Conservation (phyloP, 2,888 invertebrate species). For the Slavum lentiscoides region DNA sequence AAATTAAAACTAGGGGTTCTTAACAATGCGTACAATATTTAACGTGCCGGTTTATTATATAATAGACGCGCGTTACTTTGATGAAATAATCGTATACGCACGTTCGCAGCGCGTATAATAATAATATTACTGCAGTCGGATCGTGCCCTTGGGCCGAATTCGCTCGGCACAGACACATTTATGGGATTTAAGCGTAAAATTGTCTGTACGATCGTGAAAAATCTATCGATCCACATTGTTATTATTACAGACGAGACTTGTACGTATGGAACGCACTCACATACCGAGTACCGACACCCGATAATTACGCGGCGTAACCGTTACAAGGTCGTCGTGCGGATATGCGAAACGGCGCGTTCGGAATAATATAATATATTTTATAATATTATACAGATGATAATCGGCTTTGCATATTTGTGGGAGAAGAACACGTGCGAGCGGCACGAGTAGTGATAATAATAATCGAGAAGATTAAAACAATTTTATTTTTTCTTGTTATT, state of each 20-base stretch:
- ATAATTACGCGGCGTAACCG: slow-evolving; percentile 22
- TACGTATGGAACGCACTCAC: too few species aligned
- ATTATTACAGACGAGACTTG: slow-evolving; percentile 13
- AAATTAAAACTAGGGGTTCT: too few species aligned
- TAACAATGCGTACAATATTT: too few species aligned
- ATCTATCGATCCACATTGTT: slow-evolving; percentile 27
- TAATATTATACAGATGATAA: slow-evolving; percentile 25
- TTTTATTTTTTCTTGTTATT: too few species aligned
- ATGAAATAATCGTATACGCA: background rate
- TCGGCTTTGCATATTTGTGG: slow-evolving; percentile 10
- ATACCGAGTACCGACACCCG: background rate
- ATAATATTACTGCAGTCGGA: too few species aligned
- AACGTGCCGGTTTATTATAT: too few species aligned
- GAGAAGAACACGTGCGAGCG: too few species aligned
- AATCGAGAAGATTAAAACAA: too few species aligned
- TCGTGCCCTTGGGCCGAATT: slow-evolving; percentile 27
- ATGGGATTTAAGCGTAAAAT: background rate
- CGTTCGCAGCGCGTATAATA: too few species aligned
- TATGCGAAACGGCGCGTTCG: background rate
- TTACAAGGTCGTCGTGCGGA: slow-evolving; percentile 35
- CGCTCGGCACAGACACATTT: background rate
- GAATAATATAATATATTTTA: too few species aligned
- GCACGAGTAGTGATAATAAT: too few species aligned
- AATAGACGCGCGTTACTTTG: too few species aligned
- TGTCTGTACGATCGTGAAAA: slow-evolving; percentile 17